Evolutionary conservation across 1,140 invertebrate genomes (phyloP), one percentile per base, ranked within the genome.

Genomic region (Drosophila seguyi): DNA sequence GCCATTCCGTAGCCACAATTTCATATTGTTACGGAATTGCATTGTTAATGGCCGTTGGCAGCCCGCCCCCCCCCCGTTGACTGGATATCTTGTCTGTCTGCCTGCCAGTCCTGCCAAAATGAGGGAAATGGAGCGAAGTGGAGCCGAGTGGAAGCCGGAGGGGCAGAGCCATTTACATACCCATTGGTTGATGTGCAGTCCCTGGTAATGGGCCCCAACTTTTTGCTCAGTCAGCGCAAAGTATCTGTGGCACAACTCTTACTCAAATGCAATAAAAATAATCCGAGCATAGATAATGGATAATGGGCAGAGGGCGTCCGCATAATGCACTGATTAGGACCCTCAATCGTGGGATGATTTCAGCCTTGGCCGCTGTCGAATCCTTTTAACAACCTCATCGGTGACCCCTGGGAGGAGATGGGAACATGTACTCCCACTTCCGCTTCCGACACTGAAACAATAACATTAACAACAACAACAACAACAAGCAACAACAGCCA

Each of bases 221-320:
- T 87, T 83, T 87, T 58, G 79, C 79, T 48, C 41, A 45, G 66
- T 71, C 79, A 82, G 57, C 83, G 58, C 53, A 67, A 71, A 86
- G 75, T 83, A 77, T 61, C 80, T 76, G 57, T 58, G 75, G 67
- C 65, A 56, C 47, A 74, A 41, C 65, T 77, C 75, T 77, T 45
- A 36, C 34, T 31, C 25, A 58, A 63, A 61, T 76, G 67, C 77
- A 84, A 87, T 87, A 87, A 87, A 87, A 84, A 74, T 87, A 87
- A 88, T 83, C 72, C 67, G n/a, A 31, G 29, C 72, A 76, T 62
- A 78, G 74, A 77, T 77, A 77, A 76, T 76, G 61, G 73, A 57
- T 53, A 67, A 74, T 55, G 56, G 73, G 13, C 25, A 27, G 13
- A 34, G 22, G 16, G 18, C n/a, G n/a, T 22, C 20, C 22, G 50